Base-by-base conservation (phyloP, 2,797 vertebrate genomes). In the Bovichtus diacanthus region DNA sequence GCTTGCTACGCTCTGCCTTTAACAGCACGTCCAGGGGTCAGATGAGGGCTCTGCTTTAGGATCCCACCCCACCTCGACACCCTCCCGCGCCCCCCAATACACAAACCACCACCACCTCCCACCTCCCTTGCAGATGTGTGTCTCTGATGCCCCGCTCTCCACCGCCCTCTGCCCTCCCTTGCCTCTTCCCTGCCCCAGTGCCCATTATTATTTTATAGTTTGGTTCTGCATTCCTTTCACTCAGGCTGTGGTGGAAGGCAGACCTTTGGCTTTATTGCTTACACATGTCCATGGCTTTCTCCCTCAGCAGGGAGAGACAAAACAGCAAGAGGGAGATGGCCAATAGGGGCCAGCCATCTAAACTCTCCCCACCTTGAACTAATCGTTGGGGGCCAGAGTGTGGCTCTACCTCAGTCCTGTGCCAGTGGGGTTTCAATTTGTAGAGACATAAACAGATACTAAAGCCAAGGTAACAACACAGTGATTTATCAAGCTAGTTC, bases 381-480 rank as follows among this genome's bases (percentile, higher is more conserved):
- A 99, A 99, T 99, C 95, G 96, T 87, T 93, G 70, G 86, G 92
- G 94, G 94, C 95, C 94, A 91, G 95, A 95, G 95, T 95, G 95
- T 94, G 95, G 95, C 95, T 95, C 94, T 95, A 93, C 93, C 78
- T 81, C 94, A 92, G 90, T 94, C 90, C 92, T 94, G 79, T 93
- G 96, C 96, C 96, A 96, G 97, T 97, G 97, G 97, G 97, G 97
- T 98, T 99, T 99, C 97, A 99, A 99, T 99, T 99, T 99, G 98
- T 99, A 97, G 96, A 96, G 97, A 97, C 97, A 99, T 99, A 99
- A 99, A 99, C 98, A 99, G 98, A 99, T 99, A 98, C 97, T 99
- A 99, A 99, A 99, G 96, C 95, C 95, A 94, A 96, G 96, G 95
- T 96, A 97, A 96, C 95, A 94, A 96, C 93, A 95, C 89, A 85